Evolutionary conservation across 2,113 vertebrate genomes (phyloP).

Genomic region (Cyanoramphus novaezelandiae): DNA sequence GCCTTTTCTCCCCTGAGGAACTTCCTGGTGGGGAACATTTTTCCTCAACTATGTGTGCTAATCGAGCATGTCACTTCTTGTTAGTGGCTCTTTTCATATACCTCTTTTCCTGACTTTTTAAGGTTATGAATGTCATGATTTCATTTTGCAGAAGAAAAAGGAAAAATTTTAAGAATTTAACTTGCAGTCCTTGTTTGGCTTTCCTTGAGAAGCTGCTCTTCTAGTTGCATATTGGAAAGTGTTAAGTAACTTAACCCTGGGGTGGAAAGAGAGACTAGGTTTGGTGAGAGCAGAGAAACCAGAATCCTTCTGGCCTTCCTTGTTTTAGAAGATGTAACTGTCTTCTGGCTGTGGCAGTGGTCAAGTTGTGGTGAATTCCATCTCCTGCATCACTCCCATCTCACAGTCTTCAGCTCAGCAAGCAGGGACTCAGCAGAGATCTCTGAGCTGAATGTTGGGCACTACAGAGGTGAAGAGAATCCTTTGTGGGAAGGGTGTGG

Average conservation of each 20-base stretch:
- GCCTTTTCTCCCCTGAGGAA: neutral
- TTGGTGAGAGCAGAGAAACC: neutral
- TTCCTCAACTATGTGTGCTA: neutral
- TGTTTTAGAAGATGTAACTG: neutral
- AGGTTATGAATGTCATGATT: neutral
- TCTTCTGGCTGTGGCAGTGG: neutral
- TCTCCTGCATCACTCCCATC: neutral
- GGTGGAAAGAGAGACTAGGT: neutral
- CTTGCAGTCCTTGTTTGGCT: neutral
- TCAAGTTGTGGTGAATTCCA: neutral
- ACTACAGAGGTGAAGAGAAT: neutral
- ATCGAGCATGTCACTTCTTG: neutral
- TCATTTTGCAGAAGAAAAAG: neutral
- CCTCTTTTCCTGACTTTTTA: neutral
- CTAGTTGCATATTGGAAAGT: neutral
- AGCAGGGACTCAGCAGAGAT: neutral
- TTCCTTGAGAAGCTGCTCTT: neutral
- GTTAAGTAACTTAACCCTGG: neutral
- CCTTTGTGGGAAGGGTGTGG: neutral
- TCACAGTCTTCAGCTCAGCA: neutral
- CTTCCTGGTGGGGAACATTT: neutral
- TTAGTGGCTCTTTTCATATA: neutral
- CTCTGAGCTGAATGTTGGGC: fast-evolving
- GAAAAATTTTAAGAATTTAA: neutral
- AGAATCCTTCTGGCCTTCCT: neutral